Evolutionary conservation across 1,140 invertebrate species (phyloP), one percentile per base, ranked within the genome.

Genomic region (Condylostylus longicornis): DNA sequence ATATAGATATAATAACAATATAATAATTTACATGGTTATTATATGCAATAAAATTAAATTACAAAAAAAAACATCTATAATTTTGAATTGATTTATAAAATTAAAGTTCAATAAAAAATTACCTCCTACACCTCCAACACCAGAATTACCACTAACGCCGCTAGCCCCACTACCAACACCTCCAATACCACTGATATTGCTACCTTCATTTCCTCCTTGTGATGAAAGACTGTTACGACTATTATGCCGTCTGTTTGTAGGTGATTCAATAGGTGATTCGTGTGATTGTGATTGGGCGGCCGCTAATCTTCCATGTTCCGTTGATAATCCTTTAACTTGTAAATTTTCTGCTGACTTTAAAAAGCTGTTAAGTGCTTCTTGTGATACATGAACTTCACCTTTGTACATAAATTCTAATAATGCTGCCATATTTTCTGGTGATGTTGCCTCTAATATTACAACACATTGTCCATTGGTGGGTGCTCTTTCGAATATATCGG

Each of bases 401-500:
- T 85, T 85, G 66, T 90, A 90, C 85, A 90, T 90, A 62, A 89
- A 90, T 62, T 90, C 83, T 37, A 90, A 70, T 29, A 90, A 70
- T 6, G 84, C 83, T 39, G 82, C 77, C 80, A 89, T 86, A 61
- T 90, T 87, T 49, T 79, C 73, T 25, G 83, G 80, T 41, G 77
- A 77, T 39, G 84, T 89, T 37, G 83, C 83, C 65, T 88, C 84
- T 53, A 89, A 67, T 52, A 89, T 87, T 47, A 89, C 82, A 49
- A 87, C 76, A 49, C 82, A 72, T 49, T 75, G 74, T 43, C 80
- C 77, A 49, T 78, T 77, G 61, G 79, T 77, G 38, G 85, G 85
- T 50, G 84, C 85, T 40, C 77, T 75, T 66, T 89, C 82, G 66
- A 93, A 90, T 40, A 93, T 62, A 64, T 88, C 82, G 54, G 88